Evolutionary conservation across 1,140 invertebrate genomes (phyloP), one percentile per base, ranked within the genome.

Genomic region (Bombus ignitus): DNA sequence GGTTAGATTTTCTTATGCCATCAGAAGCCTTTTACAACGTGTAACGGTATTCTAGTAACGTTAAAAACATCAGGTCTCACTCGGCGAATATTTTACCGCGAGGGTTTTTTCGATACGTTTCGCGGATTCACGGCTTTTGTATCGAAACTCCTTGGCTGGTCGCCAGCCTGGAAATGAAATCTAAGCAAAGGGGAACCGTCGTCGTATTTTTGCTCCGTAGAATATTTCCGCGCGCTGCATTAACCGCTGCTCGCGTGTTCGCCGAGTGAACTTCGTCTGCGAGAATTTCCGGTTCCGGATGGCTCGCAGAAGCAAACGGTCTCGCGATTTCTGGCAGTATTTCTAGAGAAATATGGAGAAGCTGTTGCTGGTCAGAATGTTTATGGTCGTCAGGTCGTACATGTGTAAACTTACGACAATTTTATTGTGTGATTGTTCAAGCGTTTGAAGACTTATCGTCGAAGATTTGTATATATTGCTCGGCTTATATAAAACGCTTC

Each of bases 161-260:
- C 81, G 81, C 81, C 81, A 75, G 42, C 59, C 37, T 74, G 53
- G 70, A 44, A 74, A 74, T 74, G 80, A 74, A 81, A 81, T 81
- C 80, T 81, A 74, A 81, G 80, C 70, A 44, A 73, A 57, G 28
- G 53, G 32, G 70, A 62, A 74, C 32, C 15, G 15, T 32, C 62
- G 65, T n/a, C 70, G 70, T 53, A 39, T 81, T 81, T 81, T 74
- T 74, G 13, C 80, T 39, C 53, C 35, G 32, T 32, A 53, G 70
- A 74, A 81, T 62, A 65, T 73, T 81, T 81, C 70, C 37, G 47
- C 72, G 80, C 53, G 80, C n/a, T 42, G 47, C 53, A 81, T 73
- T 81, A 74, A 73, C 53, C 70, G 28, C 39, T 28, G 32, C 66
- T 71, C 37, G 53, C 78, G 66, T 39, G 66, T 66, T 66, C 78